Percentiles rank a stretch among this genome's conserved stretches.
phyloP scores from a whole-genome alignment of 37 sponge, comb jelly and placozoan genomes.

The Halisarca cf. caerulea region DNA sequence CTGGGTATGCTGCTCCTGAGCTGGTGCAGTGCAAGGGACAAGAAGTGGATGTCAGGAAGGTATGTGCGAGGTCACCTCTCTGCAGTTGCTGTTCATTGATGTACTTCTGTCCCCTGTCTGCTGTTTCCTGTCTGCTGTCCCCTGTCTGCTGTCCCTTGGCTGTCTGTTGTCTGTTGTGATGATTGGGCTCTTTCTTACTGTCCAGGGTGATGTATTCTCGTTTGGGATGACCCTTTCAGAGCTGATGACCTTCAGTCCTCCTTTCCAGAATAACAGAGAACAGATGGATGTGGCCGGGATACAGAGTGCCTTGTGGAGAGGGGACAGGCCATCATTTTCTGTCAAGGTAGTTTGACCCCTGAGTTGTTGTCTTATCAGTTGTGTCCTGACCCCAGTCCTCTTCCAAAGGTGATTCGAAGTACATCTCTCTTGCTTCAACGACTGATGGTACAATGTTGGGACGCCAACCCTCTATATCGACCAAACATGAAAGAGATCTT shows the following conservation, averaged over 20 bases:
- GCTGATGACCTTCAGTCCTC: conserved; percentile 57
- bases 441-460: conserved; percentile 79
- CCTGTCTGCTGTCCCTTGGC: no score
- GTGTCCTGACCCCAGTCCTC: not conserved
- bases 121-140: no score
- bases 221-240: conserved; percentile 87
- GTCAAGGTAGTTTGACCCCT: conserved; percentile 1
- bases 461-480: conserved; percentile 55
- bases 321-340: conserved; percentile 42
- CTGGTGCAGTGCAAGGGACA: conserved; percentile 51
- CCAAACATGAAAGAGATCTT: conserved; percentile 57
- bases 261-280: conserved; percentile 43
- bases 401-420: conserved; percentile 44
- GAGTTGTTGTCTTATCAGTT: no score
- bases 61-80: no score
- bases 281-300: conserved; percentile 5
- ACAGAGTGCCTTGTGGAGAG: not conserved
- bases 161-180: no score
- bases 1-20: conserved; percentile 94
- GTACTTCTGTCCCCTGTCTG: no score
- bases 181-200: no score
- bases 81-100: no score
- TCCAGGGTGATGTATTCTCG: conserved; percentile 89
- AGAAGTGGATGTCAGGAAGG: conserved; percentile 61
- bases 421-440: conserved; percentile 65